Base-by-base conservation (phyloP, 92 coral and sea anemone species). In the Bergia puertoricense region DNA sequence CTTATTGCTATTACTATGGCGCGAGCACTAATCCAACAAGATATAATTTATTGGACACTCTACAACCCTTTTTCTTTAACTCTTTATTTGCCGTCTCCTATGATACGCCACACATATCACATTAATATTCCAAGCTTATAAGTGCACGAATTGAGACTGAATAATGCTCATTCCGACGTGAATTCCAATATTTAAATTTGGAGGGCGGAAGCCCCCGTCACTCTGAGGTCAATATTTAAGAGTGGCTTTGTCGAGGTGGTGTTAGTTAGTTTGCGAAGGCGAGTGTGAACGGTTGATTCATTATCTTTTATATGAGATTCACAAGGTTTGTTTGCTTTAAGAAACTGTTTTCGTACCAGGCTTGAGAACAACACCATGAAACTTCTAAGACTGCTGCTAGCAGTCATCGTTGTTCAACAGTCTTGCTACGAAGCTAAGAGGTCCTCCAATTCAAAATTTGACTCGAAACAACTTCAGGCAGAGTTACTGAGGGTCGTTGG, bases 401-500 rank as follows among this genome's bases (percentile, higher is more conserved):
- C 42, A 11, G 51, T 73, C 3, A 4, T 72, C 15, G 66, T 71
- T 22, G 48, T 81, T 72, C 87, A 84, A 66, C 87, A 69, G 42
- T 84, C 54, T 72, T 84, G 79, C 87, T 71, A 14, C 46, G 87
- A 84, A 84, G 87, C 87, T 8, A 84, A 72, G 75, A 84, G 44
- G 43, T 8, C 59, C 65, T 44, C 78, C 5, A 72, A 90, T 59
- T 78, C 85, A 50, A 50, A 91, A 75, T 92, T 88, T 73, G 88
- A 95, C 57, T 74, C 92, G 36, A 82, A 79, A 65, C 89, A 90
- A 44, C 90, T 92, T 42, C 93, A 93, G 84, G 90, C 81, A 75
- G 98, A 95, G 88, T 93, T 95, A 68, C 89, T 95, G 74, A 93
- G 85, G 71, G 93, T 95, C 78, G 79, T 95, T 57, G 94, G 94